These are phyloP conservation scores for Gila orcuttii DNA, from an alignment of 2,113 vertebrate species.

Conservation along the genomic window DNA sequence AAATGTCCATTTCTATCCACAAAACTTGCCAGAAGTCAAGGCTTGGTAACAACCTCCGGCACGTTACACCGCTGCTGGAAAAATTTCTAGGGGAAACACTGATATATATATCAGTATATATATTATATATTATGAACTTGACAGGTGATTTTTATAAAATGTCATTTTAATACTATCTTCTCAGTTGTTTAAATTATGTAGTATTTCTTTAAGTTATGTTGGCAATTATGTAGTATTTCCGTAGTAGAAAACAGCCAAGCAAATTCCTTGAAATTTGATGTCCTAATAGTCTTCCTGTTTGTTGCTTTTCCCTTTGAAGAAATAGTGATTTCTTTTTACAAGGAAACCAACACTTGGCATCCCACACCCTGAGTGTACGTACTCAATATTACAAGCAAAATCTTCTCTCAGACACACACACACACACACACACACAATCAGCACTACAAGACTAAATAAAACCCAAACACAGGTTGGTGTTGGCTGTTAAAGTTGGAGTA, in stretches of 20 bases:
- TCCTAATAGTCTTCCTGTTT: neutral
- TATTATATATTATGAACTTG: no score
- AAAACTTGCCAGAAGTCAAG: no score
- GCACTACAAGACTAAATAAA: slow-evolving; percentile 39
- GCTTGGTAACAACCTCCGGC: no score
- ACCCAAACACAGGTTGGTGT: slow-evolving; percentile 43
- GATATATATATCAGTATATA: no score
- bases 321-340: slow-evolving; percentile 18
- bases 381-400: slow-evolving; percentile 4
- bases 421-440: neutral
- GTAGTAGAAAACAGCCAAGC: neutral
- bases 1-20: no score
- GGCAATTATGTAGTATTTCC: neutral
- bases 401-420: neutral
- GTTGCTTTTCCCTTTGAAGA: slow-evolving; percentile 23
- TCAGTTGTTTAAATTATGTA: neutral
- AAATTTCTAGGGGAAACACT: no score
- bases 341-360: neutral
- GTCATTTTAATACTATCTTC: no score
- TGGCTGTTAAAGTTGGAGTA: slow-evolving; percentile 23
- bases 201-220: neutral
- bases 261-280: neutral
- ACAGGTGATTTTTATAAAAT: no score
- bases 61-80: no score
- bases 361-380: neutral